Evolutionary conservation across 2,888 invertebrate species (phyloP).

Genomic region (Drosophila lutescens): DNA sequence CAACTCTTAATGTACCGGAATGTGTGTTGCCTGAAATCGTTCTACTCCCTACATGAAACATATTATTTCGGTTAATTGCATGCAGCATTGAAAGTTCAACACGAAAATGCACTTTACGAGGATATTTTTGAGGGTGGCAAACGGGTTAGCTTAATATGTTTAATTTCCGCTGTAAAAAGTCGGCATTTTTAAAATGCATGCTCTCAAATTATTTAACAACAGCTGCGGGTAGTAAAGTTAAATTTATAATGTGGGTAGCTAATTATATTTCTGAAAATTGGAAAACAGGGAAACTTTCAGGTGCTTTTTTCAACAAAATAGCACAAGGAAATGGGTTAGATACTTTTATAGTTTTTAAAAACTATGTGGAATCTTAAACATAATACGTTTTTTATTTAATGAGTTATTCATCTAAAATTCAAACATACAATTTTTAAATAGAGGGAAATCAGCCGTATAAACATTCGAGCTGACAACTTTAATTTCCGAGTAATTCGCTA

Average conservation of each 20-base stretch:
- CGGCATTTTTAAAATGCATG: neutral
- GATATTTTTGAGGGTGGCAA: neutral
- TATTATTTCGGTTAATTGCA: conserved; percentile 58
- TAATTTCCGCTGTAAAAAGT: conserved; percentile 1
- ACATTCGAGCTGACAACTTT: conserved; percentile 19
- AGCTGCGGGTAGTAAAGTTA: neutral
- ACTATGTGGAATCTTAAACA: too few relatives aligned
- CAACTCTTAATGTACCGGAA: conserved; percentile 43
- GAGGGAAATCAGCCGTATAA: too few relatives aligned
- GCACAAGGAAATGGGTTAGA: too few relatives aligned
- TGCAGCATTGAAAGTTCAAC: conserved; percentile 47
- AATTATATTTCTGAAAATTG: neutral
- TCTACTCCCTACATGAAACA: conserved; percentile 13
- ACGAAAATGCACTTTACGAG: conserved; percentile 62
- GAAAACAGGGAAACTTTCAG: neutral
- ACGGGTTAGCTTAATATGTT: neutral
- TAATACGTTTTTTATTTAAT: too few relatives aligned
- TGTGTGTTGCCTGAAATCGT: conserved; percentile 36
- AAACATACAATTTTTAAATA: neutral
- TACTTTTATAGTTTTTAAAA: too few relatives aligned
- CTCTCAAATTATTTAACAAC: neutral
- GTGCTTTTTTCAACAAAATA: too few relatives aligned
- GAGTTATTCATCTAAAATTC: neutral
- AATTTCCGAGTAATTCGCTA: conserved; percentile 27
- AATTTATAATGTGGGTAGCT: neutral